Conservation (phyloP, 2,797 vertebrate genomes). For the Coregonus suidteri region DNA sequence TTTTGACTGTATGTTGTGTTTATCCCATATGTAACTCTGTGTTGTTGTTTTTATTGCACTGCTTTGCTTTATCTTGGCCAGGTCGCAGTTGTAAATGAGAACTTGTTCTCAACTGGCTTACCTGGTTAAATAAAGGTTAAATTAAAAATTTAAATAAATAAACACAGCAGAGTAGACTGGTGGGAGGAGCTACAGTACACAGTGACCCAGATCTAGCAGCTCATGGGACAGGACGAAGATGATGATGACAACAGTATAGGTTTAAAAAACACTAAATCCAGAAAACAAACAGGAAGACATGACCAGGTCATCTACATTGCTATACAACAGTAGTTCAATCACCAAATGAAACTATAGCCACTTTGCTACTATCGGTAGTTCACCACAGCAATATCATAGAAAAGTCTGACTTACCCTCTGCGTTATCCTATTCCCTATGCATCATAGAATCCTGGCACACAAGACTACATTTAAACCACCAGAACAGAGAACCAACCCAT, state of each 20-base stretch:
- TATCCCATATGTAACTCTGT: no score
- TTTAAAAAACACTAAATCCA: not conserved
- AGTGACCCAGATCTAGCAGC: constrained; percentile 69
- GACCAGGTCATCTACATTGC: not conserved
- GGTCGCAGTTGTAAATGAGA: no score
- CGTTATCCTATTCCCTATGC: not conserved
- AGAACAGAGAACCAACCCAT: not conserved
- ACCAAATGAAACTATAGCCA: not conserved
- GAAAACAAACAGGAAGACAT: not conserved
- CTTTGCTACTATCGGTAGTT: not conserved
- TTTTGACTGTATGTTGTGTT: no score
- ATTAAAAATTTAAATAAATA: no score
- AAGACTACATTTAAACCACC: not conserved
- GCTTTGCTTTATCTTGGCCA: no score
- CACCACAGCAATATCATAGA: not conserved
- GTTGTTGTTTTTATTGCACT: no score
- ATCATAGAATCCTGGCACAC: not conserved
- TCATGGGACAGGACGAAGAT: constrained; percentile 7
- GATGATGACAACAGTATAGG: not conserved
- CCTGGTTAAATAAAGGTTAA: no score
- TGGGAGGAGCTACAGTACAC: constrained; percentile 50
- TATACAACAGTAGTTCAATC: no score
- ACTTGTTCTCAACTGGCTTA: no score
- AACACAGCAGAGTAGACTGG: not conserved
- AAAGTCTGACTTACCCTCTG: not conserved